phyloP scores from a whole-genome alignment of 2,888 invertebrate genomes.

The Sipha maydis region DNA sequence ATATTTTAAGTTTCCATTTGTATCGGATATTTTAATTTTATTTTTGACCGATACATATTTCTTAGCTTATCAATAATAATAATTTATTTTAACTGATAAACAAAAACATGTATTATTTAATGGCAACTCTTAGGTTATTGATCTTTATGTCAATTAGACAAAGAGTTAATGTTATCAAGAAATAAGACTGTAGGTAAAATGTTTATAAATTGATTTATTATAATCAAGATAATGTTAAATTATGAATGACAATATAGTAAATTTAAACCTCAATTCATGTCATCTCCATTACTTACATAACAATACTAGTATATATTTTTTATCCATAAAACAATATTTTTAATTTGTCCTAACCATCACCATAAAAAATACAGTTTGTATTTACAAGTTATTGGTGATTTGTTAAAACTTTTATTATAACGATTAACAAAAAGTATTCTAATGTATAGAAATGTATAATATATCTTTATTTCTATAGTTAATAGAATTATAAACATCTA shows the following conservation, averaged over 20 bases:
- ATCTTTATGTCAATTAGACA: not conserved
- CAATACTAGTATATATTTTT: not conserved
- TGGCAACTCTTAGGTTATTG: not conserved
- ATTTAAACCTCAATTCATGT: not conserved
- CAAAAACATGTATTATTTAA: not conserved
- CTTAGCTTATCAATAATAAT: not conserved
- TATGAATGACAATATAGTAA: not conserved
- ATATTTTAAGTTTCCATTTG: constrained; percentile 17
- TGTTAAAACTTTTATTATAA: not conserved
- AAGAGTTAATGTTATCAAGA: not conserved
- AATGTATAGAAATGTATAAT: constrained; percentile 4
- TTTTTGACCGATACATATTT: constrained; percentile 47
- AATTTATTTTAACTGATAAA: not conserved
- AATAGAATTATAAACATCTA: constrained; percentile 23
- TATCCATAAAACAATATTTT: not conserved
- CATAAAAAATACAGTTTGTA: not conserved
- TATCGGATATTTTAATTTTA: constrained; percentile 48
- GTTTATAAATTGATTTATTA: not conserved
- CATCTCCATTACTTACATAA: not conserved
- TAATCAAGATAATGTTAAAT: not conserved
- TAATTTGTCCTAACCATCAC: not conserved
- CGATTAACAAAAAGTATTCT: not conserved
- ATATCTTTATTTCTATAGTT: constrained; percentile 5
- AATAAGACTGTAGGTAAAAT: not conserved
- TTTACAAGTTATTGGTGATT: not conserved